Percentiles rank a stretch among this genome's conserved stretches.
Evolutionary conservation across 2,113 vertebrate genomes (phyloP).

Genomic region (Propithecus coquereli): DNA sequence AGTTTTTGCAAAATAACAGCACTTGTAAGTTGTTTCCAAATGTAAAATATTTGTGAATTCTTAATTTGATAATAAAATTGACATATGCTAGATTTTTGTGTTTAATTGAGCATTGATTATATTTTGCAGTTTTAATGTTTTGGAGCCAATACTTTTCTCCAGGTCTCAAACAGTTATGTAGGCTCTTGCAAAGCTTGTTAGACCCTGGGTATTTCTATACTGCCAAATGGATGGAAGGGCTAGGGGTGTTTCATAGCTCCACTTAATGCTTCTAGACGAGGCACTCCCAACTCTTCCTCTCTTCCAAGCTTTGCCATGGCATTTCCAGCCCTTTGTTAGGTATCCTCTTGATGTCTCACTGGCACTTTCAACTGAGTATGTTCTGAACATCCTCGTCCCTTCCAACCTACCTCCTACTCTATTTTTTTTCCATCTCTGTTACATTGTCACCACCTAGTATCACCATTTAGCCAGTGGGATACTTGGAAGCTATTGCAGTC

Average conservation of each 20-base stretch:
- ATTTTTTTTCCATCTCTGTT: background rate
- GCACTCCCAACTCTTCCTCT: background rate
- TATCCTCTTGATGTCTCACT: background rate
- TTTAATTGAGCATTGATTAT: constrained; percentile 19
- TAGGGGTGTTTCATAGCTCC: background rate
- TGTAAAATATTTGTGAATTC: background rate
- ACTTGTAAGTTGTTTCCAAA: background rate
- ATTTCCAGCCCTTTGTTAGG: background rate
- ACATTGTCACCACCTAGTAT: background rate
- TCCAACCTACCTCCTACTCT: background rate
- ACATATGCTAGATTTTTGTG: background rate
- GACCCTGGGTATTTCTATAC: background rate
- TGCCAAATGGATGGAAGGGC: background rate
- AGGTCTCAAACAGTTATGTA: background rate
- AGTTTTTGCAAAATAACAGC: constrained; percentile 13
- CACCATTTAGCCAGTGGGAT: background rate
- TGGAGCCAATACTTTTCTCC: background rate
- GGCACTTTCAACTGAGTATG: background rate
- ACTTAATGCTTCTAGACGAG: background rate
- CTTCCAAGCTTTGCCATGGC: background rate
- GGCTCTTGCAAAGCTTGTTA: background rate
- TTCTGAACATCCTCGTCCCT: background rate
- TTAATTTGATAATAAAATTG: background rate
- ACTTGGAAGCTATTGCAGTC: background rate
- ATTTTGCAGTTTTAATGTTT: background rate